Evolutionary conservation across 1,140 invertebrate genomes (phyloP).

Genomic region (Drosophila simulans): DNA sequence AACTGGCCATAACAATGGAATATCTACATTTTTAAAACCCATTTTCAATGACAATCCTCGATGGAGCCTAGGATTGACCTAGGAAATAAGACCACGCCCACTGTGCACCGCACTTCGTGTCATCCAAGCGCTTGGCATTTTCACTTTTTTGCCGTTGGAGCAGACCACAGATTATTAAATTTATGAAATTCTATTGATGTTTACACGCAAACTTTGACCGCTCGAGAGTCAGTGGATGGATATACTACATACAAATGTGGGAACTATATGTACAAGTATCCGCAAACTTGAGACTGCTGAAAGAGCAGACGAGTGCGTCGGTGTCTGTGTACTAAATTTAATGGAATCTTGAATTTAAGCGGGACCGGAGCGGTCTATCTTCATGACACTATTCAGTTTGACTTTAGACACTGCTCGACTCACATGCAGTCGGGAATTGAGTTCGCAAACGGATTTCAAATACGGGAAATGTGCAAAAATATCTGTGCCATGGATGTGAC

Average conservation of each 20-base stretch:
- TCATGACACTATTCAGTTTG: slow-evolving; percentile 58
- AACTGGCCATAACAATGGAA: neutral
- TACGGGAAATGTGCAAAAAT: slow-evolving; percentile 42
- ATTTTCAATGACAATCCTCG: neutral
- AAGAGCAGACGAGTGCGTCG: slow-evolving; percentile 36
- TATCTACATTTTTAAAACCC: neutral
- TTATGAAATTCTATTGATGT: slow-evolving; percentile 83
- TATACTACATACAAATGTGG: slow-evolving; percentile 4
- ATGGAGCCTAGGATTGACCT: accelerated
- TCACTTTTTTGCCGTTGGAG: slow-evolving; percentile 72
- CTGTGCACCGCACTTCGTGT: slow-evolving; percentile 55
- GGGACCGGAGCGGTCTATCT: slow-evolving; percentile 53
- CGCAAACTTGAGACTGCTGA: slow-evolving; percentile 47
- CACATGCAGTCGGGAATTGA: slow-evolving; percentile 46
- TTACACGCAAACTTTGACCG: slow-evolving; percentile 81
- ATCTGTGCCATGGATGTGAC: slow-evolving; percentile 47
- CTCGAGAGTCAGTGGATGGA: slow-evolving; percentile 44
- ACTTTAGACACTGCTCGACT: slow-evolving; percentile 55
- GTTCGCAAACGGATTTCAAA: slow-evolving; percentile 10
- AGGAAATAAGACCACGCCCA: slow-evolving; percentile 3
- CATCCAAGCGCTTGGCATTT: slow-evolving; percentile 53
- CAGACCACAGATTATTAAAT: slow-evolving; percentile 74
- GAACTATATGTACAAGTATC: slow-evolving; percentile 1
- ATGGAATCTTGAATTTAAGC: slow-evolving; percentile 72
- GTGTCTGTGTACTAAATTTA: slow-evolving; percentile 73